Conservation (phyloP, 1,140 invertebrate species). For the Diachasma alloeum region DNA sequence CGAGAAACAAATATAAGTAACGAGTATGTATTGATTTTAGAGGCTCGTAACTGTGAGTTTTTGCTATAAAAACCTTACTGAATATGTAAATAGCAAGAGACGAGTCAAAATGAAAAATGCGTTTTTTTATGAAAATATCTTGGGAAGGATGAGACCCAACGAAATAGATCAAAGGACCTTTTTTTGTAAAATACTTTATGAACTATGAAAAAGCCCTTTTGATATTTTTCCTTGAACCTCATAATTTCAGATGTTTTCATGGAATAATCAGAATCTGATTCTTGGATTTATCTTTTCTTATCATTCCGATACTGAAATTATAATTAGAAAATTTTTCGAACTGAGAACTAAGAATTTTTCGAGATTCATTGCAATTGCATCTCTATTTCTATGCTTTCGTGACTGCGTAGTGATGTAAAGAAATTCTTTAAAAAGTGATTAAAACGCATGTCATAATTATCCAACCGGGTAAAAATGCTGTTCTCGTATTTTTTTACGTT, state of each 20-base stretch:
- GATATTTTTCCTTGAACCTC: too few relatives aligned
- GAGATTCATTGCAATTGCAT: background rate
- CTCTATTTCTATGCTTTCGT: conserved; percentile 5
- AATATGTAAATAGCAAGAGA: background rate
- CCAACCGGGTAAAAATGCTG: background rate
- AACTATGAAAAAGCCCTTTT: too few relatives aligned
- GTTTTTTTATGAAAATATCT: background rate
- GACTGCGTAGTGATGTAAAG: conserved; percentile 16
- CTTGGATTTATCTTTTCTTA: too few relatives aligned
- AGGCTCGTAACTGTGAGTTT: background rate
- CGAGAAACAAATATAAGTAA: background rate
- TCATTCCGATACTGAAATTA: background rate
- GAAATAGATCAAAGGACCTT: too few relatives aligned
- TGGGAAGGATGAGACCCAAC: too few relatives aligned
- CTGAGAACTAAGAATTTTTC: background rate
- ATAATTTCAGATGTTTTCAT: too few relatives aligned
- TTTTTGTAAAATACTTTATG: too few relatives aligned
- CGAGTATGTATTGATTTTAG: background rate
- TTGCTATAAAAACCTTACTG: background rate
- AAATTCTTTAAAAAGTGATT: background rate
- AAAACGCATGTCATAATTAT: conserved; percentile 2
- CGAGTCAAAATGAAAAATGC: background rate
- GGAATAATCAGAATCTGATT: too few relatives aligned
- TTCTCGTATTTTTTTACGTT: conserved; percentile 21
- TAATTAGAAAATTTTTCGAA: background rate